Conservation (phyloP, 2,113 vertebrate species). For the Erythrolamprus reginae region DNA sequence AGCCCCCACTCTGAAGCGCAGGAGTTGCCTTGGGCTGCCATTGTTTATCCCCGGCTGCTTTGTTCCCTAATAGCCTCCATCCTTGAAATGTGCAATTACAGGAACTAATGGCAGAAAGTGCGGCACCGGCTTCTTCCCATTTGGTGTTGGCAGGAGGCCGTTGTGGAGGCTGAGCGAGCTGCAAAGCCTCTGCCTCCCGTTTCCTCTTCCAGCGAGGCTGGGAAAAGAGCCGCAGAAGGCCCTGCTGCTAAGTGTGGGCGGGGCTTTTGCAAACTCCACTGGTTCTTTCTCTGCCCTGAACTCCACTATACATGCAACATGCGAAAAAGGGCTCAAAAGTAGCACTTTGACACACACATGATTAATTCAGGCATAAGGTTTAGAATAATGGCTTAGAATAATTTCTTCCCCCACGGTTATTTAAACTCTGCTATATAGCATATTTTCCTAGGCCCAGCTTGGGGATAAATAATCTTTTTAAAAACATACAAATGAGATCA, state of each 20-base stretch:
- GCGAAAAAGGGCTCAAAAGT: neutral
- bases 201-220: neutral
- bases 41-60: constrained; percentile 22
- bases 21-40: constrained; percentile 5
- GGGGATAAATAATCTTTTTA: neutral
- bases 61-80: constrained; percentile 2
- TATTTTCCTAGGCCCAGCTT: constrained; percentile 18
- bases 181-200: neutral
- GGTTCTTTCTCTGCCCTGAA: neutral
- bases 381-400: neutral
- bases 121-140: constrained; percentile 2
- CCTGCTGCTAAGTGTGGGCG: neutral
- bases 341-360: neutral
- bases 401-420: neutral
- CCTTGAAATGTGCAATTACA: neutral
- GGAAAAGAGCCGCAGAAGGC: no score
- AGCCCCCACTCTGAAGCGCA: neutral
- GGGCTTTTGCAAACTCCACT: neutral
- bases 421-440: neutral
- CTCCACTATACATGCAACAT: neutral
- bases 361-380: neutral
- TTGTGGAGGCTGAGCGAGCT: neutral
- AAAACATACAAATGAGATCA: constrained; percentile 39
- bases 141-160: neutral
- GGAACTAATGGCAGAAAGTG: constrained; percentile 23